phyloP scores from a whole-genome alignment of 2,113 vertebrate species.

The Heterochromis multidens region DNA sequence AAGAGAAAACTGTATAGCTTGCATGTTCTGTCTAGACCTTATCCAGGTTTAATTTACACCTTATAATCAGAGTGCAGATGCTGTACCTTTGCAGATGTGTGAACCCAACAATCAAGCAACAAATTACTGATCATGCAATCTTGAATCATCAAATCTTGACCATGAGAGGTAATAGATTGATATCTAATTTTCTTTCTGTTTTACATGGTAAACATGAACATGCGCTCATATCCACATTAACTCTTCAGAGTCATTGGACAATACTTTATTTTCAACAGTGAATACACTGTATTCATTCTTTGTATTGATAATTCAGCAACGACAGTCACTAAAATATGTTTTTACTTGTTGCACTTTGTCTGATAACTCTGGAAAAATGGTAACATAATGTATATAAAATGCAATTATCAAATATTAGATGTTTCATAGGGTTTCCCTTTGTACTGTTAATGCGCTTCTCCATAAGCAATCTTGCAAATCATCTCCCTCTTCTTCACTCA shows the following conservation, averaged over 20 bases:
- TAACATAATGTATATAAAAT: not conserved
- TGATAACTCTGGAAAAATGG: not conserved
- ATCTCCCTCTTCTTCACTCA: not conserved
- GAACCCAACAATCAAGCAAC: not conserved
- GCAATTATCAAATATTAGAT: not conserved
- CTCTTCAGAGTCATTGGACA: not conserved
- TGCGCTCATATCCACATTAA: not conserved
- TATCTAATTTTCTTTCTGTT: not conserved
- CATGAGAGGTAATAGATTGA: not conserved
- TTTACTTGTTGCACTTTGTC: not conserved
- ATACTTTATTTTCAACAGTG: not conserved
- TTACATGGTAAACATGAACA: not conserved
- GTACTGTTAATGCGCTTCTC: not conserved
- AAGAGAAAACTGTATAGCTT: not conserved
- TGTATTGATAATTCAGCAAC: not conserved
- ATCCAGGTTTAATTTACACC: conserved; percentile 32
- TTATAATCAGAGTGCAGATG: not conserved
- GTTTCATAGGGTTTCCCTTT: not conserved
- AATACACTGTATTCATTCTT: not conserved
- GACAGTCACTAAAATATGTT: not conserved
- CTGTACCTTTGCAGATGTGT: not conserved
- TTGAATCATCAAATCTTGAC: not conserved
- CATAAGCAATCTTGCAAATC: not conserved
- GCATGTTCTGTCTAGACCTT: conserved; percentile 3
- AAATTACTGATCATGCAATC: not conserved